Percentiles rank a stretch among this genome's conserved stretches.
Evolutionary conservation across 2,797 vertebrate species (phyloP).

Genomic region (Neostethus bicornis): DNA sequence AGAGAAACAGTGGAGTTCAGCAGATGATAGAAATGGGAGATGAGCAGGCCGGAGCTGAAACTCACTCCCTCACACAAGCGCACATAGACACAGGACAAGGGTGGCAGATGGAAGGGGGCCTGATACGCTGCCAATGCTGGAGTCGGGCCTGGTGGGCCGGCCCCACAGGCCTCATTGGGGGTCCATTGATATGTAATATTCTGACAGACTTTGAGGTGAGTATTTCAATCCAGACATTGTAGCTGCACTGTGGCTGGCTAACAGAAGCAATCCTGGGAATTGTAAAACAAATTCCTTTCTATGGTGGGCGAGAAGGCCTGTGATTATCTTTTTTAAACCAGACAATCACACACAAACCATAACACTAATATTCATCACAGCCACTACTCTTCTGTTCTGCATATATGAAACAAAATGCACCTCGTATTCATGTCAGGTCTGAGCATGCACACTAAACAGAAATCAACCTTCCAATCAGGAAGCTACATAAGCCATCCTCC

Average conservation of each 20-base stretch:
- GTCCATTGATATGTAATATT: conserved; percentile 58
- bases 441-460: too few relatives aligned
- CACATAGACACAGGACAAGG: conserved; percentile 32
- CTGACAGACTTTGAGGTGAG: conserved; percentile 49
- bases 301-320: conserved; percentile 27
- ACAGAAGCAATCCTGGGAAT: conserved; percentile 18
- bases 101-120: conserved; percentile 73
- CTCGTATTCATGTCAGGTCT: too few relatives aligned
- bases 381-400: too few relatives aligned
- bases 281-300: conserved; percentile 28
- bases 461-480: too few relatives aligned
- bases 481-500: too few relatives aligned
- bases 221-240: conserved; percentile 31
- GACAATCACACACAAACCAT: background rate
- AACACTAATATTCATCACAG: conserved; percentile 21
- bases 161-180: conserved; percentile 53
- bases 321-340: conserved; percentile 12
- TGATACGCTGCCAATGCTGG: conserved; percentile 49
- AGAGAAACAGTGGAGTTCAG: conserved; percentile 53
- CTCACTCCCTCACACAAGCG: conserved; percentile 26
- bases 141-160: conserved; percentile 56
- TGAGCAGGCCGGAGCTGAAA: conserved; percentile 28
- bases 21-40: conserved; percentile 49
- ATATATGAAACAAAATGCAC: background rate
- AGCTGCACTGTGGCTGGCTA: conserved; percentile 21